Percentiles rank a stretch among this genome's conserved stretches.
Conservation (phyloP, 2,113 vertebrate species). For the Prochilodus magdalenae region DNA sequence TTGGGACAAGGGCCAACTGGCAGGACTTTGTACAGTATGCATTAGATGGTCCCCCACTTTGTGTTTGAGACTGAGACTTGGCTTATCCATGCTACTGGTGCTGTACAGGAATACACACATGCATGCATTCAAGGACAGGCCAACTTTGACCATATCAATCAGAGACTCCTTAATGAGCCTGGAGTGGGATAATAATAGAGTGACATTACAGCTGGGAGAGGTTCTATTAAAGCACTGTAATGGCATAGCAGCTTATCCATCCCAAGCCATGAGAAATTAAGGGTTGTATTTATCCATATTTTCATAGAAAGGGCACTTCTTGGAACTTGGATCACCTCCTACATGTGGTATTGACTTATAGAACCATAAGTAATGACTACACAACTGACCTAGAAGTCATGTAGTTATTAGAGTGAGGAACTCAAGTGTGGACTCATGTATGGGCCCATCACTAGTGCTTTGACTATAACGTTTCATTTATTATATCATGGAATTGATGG, state of each 20-base stretch:
- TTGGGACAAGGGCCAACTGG: too few relatives aligned
- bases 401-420: too few relatives aligned
- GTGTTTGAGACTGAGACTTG: neutral
- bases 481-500: too few relatives aligned
- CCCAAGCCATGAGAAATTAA: neutral
- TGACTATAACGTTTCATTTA: too few relatives aligned
- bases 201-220: slow-evolving; percentile 12
- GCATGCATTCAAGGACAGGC: slow-evolving; percentile 18
- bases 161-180: slow-evolving; percentile 19
- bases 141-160: slow-evolving; percentile 31
- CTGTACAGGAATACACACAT: neutral
- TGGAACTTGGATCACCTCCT: neutral
- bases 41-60: neutral
- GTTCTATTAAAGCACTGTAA: slow-evolving; percentile 24
- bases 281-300: neutral
- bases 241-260: neutral
- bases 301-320: neutral
- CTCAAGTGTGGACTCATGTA: too few relatives aligned
- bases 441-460: too few relatives aligned
- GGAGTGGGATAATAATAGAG: slow-evolving; percentile 35
- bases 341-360: neutral
- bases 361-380: too few relatives aligned
- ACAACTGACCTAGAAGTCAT: too few relatives aligned
- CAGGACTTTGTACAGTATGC: neutral
- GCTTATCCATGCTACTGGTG: neutral